Conservation (phyloP, 2,888 invertebrate genomes). For the Metopia argyrocephala region DNA sequence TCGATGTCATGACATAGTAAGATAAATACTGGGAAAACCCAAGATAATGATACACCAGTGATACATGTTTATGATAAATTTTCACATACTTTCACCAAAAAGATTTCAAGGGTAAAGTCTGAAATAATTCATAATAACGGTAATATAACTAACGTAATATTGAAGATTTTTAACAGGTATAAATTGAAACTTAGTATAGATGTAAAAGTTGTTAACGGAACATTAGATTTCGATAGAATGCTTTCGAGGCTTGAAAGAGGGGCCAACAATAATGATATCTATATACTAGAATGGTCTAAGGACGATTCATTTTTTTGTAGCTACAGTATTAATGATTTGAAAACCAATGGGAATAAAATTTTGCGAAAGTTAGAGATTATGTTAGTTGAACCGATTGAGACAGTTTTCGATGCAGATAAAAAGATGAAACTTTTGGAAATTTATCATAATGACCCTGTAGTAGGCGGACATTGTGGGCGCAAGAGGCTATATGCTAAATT, state of each 20-base stretch:
- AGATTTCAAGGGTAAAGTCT: slow-evolving; percentile 1
- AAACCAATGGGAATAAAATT: slow-evolving; percentile 25
- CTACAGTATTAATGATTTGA: slow-evolving; percentile 10
- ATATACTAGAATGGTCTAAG: slow-evolving; percentile 16
- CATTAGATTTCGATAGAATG: slow-evolving; percentile 41
- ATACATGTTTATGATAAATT: slow-evolving; percentile 22
- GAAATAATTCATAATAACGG: not conserved
- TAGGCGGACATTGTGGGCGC: slow-evolving; percentile 18
- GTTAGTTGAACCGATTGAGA: slow-evolving; percentile 32
- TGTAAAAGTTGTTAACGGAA: slow-evolving; percentile 47
- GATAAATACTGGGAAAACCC: not conserved
- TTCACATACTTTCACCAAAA: not conserved
- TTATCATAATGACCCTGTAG: slow-evolving; percentile 19
- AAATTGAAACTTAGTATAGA: slow-evolving; percentile 11
- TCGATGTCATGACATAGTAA: too few relatives aligned
- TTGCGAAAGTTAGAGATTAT: slow-evolving; percentile 31
- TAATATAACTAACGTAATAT: not conserved
- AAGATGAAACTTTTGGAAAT: not conserved
- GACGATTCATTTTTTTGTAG: slow-evolving; percentile 23
- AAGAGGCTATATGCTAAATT: slow-evolving; percentile 42
- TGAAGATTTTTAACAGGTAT: slow-evolving; percentile 23
- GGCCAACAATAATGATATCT: slow-evolving; percentile 37
- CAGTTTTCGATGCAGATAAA: not conserved
- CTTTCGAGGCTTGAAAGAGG: slow-evolving; percentile 39
- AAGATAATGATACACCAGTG: not conserved